Base-by-base conservation (phyloP, 2,797 vertebrate genomes). In the Crax fasciolata region DNA sequence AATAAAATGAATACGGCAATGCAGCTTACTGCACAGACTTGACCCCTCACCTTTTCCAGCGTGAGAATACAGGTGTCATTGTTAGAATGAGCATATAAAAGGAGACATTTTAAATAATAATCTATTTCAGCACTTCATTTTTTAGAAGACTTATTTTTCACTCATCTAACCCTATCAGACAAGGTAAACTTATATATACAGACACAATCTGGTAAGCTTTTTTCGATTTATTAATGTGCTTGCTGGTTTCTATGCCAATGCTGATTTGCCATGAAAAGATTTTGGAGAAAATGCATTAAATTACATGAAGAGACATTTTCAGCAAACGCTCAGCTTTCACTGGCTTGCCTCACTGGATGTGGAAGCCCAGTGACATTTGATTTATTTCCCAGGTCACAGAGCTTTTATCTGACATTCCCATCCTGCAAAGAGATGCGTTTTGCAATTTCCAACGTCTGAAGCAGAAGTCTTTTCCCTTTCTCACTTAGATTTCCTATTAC, bases 361-460 rank as follows among this genome's bases (percentile, higher is more conserved):
- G n/a, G 30, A 88, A 88, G 30, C 11, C 35, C 6, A 9, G 24
- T 90, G 92, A 90, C 89, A 94, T 93, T 96, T 95, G 62, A 59
- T 84, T 89, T 72, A 81, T 54, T 63, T 11, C 32, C 9, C 65
- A 70, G 73, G 79, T 84, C 87, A 93, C 66, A 87, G 68, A 80
- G 43, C 43, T 75, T 85, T 96, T 80, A 43, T 84, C 35, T 94
- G 76, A 61, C 41, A 59, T 54, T 76, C 83, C 6, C 48, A 92
- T 49, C 23, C 67, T 78, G 41, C 48, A 76, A 65, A 87, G 38
- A 52, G 12, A 59, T 32, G 20, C 23, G 9, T 11, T 94, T 91
- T 84, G 58, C 51, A 39, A 12, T 79, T 94, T 70, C 38, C 44
- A 48, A 2, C 17, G 32, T 62, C 46, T 66, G 39, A 7, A 76